These are phyloP conservation scores for Myrmecophaga tridactyla DNA, from an alignment of 2,113 vertebrate species.

Conservation along the genomic window DNA sequence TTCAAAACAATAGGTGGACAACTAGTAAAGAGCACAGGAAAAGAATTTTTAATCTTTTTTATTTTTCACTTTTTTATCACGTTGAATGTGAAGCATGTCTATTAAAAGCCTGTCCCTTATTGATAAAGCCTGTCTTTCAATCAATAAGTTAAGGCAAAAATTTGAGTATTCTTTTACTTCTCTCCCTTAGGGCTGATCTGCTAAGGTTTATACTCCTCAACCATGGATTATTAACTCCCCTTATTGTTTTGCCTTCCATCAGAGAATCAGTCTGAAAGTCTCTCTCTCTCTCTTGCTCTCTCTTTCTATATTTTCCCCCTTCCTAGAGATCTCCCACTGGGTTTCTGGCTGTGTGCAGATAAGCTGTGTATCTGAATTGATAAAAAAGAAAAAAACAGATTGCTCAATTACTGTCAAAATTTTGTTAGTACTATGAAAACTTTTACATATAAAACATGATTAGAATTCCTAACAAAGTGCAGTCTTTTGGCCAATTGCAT, in stretches of 20 bases:
- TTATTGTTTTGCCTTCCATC: conserved; percentile 60
- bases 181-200: neutral
- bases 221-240: conserved; percentile 56
- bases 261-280: conserved; percentile 66
- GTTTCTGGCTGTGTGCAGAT: conserved; percentile 58
- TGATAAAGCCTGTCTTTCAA: no score
- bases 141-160: neutral
- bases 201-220: neutral
- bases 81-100: neutral
- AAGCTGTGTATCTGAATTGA: conserved; percentile 52
- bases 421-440: conserved; percentile 2
- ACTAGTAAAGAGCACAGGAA: neutral
- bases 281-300: no score
- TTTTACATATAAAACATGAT: conserved; percentile 15
- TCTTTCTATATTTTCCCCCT: no score
- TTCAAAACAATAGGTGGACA: conserved; percentile 39
- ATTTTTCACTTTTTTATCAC: neutral
- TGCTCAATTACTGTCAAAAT: conserved; percentile 55
- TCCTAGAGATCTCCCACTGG: conserved; percentile 37
- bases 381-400: conserved; percentile 71
- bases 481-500: neutral
- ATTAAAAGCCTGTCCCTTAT: neutral
- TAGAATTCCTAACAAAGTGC: neutral
- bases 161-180: neutral
- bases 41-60: neutral